phyloP scores from a whole-genome alignment of 2,113 vertebrate species.

The cattle (Bos taurus) region ARS-UCD2.0 NC_037329.1:99747001-99747500 shows the following conservation, averaged over 20 bases:
- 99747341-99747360: not conserved
- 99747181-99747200: not conserved
- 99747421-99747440: not conserved
- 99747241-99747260: not conserved
- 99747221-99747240: not conserved
- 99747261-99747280: not conserved
- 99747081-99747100: slow-evolving; percentile 35
- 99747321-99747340: not conserved
- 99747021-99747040: not conserved
- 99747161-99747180: slow-evolving; percentile 43
- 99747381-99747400: not conserved
- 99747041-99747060: slow-evolving; percentile 6
- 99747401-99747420: not conserved
- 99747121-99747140: slow-evolving; percentile 11
- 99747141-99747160: not conserved
- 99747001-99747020: not conserved
- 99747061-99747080: slow-evolving; percentile 15
- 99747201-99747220: not conserved
- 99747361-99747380: not conserved
- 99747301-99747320: not conserved
- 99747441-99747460: not conserved
- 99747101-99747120: not conserved
- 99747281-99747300: not conserved
- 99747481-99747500: slow-evolving; percentile 6
- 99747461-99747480: not conserved